Evolutionary conservation across 2,888 invertebrate genomes (phyloP), one percentile per base, ranked within the genome.

Genomic region (Pachliopta kotzebuea): DNA sequence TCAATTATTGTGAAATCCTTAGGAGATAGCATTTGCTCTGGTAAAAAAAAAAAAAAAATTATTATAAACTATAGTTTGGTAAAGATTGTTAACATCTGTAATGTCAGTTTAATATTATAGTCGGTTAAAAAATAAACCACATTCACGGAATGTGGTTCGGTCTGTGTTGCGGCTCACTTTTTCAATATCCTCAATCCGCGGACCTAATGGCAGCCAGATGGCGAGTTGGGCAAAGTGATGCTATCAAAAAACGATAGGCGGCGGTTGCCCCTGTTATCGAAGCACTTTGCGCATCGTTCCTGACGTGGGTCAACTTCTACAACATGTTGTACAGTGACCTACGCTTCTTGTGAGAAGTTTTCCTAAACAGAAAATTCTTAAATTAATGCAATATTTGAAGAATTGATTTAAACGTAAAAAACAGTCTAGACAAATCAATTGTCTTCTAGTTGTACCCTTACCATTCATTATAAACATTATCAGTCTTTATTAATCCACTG

Each of bases 241-340:
- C 90, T 89, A 91, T 91, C 90, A 91, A 91, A 91, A 90, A 89
- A 86, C 90, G 86, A 90, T 91, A 90, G 90, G 89, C 88, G 73
- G 89, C 81, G 89, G 87, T 85, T 84, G 84, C 82, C 78, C 77
- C 85, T 85, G 90, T 90, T 90, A 90, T 90, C 90, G 88, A 80
- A 81, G 77, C 89, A 91, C 88, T 91, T 91, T 90, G 80, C 90
- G 84, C 82, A 72, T 76, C 78, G 74, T 69, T 73, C 76, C 76
- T 87, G 87, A 88, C 85, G 81, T 78, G 85, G 86, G 86, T 86
- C 84, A 81, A 82, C 84, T 79, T 81, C 76, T 76, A 77, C 79
- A 74, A 77, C 81, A 76, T 80, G 81, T 73, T 78, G 76, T 83
- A 81, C 81, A 79, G 70, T 79, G 76, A 70, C 79, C 82, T 80